These are phyloP conservation scores for Lamellibrachia columna DNA, from an alignment of 2,888 invertebrate genomes.

Conservation along the genomic window DNA sequence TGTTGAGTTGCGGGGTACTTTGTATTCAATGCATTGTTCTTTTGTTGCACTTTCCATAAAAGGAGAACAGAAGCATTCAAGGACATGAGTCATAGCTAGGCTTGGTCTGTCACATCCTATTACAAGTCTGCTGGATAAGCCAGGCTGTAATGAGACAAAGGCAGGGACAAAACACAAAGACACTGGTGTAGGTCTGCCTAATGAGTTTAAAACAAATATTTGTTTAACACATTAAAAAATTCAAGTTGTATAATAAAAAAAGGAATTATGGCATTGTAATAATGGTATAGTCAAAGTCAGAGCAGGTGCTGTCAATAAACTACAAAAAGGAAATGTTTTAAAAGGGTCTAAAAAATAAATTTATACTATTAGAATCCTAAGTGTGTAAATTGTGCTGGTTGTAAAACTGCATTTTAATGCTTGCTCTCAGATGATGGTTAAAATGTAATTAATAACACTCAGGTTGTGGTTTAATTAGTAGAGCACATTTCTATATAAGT, in stretches of 20 bases:
- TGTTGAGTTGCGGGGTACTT: background rate
- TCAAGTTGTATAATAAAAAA: background rate
- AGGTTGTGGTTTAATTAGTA: too few relatives aligned
- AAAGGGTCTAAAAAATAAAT: background rate
- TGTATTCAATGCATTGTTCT: background rate
- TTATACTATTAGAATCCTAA: background rate
- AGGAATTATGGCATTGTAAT: background rate
- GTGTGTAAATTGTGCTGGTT: too few relatives aligned
- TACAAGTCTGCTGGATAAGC: background rate
- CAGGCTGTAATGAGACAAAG: background rate
- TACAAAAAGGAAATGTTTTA: background rate
- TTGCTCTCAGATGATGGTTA: too few relatives aligned
- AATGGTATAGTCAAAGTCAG: background rate
- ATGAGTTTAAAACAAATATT: background rate
- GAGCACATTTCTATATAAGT: too few relatives aligned
- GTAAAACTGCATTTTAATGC: too few relatives aligned
- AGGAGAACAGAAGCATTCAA: background rate
- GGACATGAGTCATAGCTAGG: background rate
- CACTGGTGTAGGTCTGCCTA: background rate
- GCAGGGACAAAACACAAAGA: background rate
- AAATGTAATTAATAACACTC: too few relatives aligned
- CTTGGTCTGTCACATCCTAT: background rate
- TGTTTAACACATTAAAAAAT: background rate
- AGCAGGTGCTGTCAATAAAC: background rate
- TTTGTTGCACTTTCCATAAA: constrained; percentile 4